Evolutionary conservation across 2,888 invertebrate species (phyloP), one percentile per base, ranked within the genome.

Genomic region (Nomada hirtipes): DNA sequence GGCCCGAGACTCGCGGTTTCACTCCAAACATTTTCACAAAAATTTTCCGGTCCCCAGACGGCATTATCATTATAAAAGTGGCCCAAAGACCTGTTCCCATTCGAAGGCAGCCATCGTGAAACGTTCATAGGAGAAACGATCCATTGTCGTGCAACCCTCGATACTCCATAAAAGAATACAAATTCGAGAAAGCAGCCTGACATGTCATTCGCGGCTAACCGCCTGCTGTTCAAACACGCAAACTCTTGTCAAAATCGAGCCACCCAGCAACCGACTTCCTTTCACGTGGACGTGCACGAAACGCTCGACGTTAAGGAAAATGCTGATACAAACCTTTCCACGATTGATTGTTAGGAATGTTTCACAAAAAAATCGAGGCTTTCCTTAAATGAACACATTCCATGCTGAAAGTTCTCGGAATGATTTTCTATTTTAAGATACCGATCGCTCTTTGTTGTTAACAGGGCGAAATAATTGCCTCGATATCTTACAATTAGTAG

Each of bases 191-290:
- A 86, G 84, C 83, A 71, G 84, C 36, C 78, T 85, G 85, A 79
- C 86, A 76, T 81, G 83, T 87, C 86, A 80, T 81, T 86, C 83
- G 78, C 76, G 53, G 23, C 74, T 59, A 82, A 80, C 79, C 84
- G 71, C 89, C 89, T 87, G 90, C 90, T 89, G 89, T 86, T 85
- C 86, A 89, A 89, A 90, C 89, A 89, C 60, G 78, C 78, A 52
- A 82, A 69, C 75, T 44, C 18, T 53, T 53, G 75, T 77, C 63
- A 69, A 63, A 72, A 59, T 76, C 68, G 55, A n/a, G 57, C 52
- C 44, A 73, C 76, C 63, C 68, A 42, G 59, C 53, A 47, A 36
- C 13, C 53, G 57, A 1, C 15, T 47, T 47, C 10, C 47, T 15
- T 47, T 15, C 47, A 3, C 15, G 47, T 2, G 13, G 11, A 10